Evolutionary conservation across 2,797 vertebrate species (phyloP), one percentile per base, ranked within the genome.

Genomic region (Rhyacichthys aspro): DNA sequence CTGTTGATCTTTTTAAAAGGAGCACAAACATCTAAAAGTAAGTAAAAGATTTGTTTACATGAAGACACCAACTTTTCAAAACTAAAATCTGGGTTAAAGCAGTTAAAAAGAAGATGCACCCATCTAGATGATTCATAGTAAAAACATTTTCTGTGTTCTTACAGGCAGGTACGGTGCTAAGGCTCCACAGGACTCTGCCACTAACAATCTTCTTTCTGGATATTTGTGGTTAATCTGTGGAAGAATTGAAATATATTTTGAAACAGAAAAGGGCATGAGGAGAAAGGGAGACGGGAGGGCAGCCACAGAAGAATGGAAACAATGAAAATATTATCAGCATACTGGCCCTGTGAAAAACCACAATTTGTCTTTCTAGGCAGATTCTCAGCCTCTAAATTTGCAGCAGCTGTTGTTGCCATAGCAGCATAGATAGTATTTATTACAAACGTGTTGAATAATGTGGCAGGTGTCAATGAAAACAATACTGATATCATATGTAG

Each of bases 141-240:
- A 37, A 50, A 11, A 38, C 9, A 11, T 38, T 2, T 58, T 59
- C 19, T n/a, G 8, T 70, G 55, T 52, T 91, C 95, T 96, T 93
- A 99, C 98, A 76, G 98, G 98, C 87, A 99, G 93, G 75, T 98
- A 98, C 23, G 98, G 97, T 74, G 96, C 96, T 82, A 99, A 83
- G 18, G 97, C 97, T 80, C 98, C 98, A 89, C 98, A 99, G 48
- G 98, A 95, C 81, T 99, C 98, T 14, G 98, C 98, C 83, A 99
- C 98, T 70, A 99, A 88, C 17, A 99, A 83, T 82, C 98, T 93
- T 84, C 98, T 94, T 88, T 99, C 98, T 62, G 98, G 97, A 86
- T 99, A 99, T 89, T 99, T 99, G 91, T 99, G 98, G 92, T 96
- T 99, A 80, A 99, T 99, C 98, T 99, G 84, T 28, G 68, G 61